phyloP scores from a whole-genome alignment of 2,888 invertebrate genomes.

The Sesamia inferens region DNA sequence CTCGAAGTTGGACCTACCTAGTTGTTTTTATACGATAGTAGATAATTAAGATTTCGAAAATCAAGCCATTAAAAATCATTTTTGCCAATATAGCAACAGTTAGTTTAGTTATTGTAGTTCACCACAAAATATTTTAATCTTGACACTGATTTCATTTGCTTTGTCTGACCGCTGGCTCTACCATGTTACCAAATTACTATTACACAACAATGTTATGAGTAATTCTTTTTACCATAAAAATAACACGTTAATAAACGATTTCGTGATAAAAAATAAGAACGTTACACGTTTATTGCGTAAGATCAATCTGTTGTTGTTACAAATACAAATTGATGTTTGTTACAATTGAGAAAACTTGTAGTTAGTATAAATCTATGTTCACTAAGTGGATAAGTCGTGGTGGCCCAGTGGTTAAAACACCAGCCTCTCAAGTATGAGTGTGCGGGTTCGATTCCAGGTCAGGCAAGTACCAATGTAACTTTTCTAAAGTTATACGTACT shows the following conservation, averaged over 20 bases:
- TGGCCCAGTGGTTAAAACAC: no score
- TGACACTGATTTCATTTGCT: not conserved
- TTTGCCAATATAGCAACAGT: not conserved
- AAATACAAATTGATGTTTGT: slow-evolving; percentile 1
- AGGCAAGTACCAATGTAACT: no score
- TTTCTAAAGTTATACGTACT: no score
- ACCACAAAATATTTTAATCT: not conserved
- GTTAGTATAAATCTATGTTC: not conserved
- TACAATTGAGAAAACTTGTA: slow-evolving; percentile 17
- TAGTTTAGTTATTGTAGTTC: no score
- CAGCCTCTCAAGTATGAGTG: no score
- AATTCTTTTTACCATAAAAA: slow-evolving; percentile 33
- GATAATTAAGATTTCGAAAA: not conserved
- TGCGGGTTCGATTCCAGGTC: no score
- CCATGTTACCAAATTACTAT: slow-evolving; percentile 7
- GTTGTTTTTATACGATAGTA: no score
- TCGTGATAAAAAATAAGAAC: slow-evolving; percentile 39
- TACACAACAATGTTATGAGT: slow-evolving; percentile 1
- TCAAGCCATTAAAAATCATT: not conserved
- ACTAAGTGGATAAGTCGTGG: not conserved
- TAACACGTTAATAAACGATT: slow-evolving; percentile 35
- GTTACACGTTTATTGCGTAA: slow-evolving; percentile 27
- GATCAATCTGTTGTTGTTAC: slow-evolving; percentile 15
- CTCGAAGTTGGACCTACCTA: no score
- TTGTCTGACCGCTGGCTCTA: not conserved